phyloP scores from a whole-genome alignment of 2,888 invertebrate species.

The Myopa tessellatipennis region DNA sequence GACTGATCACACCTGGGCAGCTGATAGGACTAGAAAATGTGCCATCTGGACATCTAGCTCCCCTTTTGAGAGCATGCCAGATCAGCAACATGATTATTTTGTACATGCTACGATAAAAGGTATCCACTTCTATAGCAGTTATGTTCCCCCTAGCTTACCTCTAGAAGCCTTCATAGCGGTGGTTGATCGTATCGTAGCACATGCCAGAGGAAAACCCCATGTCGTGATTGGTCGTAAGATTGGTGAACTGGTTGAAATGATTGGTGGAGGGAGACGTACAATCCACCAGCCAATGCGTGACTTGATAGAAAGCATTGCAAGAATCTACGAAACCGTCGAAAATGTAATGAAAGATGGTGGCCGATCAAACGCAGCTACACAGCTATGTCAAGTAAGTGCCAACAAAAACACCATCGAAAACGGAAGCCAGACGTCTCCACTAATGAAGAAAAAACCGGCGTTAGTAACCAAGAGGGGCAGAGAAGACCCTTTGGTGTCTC shows the following conservation, averaged over 20 bases:
- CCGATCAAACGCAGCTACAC: not conserved
- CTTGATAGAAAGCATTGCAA: not conserved
- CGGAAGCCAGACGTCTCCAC: not conserved
- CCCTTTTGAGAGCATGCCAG: too few relatives aligned
- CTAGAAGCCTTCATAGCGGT: not conserved
- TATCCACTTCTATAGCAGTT: not conserved
- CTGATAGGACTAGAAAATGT: not conserved
- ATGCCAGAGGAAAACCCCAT: not conserved
- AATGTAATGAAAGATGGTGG: not conserved
- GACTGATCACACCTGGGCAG: not conserved
- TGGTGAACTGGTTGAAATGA: not conserved
- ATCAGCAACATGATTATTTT: not conserved
- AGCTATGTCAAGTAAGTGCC: not conserved
- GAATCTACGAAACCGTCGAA: not conserved
- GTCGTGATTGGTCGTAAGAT: not conserved
- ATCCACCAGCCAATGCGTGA: conserved; percentile 18
- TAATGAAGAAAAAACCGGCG: not conserved
- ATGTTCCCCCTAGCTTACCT: not conserved
- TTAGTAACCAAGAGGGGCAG: not conserved
- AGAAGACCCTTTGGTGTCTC: not conserved
- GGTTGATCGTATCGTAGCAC: not conserved
- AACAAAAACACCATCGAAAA: not conserved
- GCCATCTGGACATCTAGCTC: not conserved
- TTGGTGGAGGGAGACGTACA: not conserved
- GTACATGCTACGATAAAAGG: not conserved